Evolutionary conservation across 2,888 invertebrate genomes (phyloP), one percentile per base, ranked within the genome.

Genomic region (Agrilus cyanescens): DNA sequence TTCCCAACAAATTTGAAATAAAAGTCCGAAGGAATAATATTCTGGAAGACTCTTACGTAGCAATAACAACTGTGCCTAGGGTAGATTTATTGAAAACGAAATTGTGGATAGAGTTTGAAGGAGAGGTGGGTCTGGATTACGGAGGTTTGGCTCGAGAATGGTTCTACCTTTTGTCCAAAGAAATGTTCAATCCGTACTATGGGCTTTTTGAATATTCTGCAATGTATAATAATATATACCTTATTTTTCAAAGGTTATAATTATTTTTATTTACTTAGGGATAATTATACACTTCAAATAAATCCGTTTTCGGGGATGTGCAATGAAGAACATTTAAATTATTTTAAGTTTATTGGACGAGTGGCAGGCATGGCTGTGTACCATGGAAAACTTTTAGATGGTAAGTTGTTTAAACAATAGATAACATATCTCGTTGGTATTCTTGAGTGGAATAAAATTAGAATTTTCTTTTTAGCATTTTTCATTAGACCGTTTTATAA

Each of bases 161-260:
- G 95, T 98, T 98, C 74, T 98, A 95, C 74, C 76, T 97, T 18
- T 72, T 98, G 10, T 97, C 96, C 1, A 95, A 95, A 68, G 97
- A 98, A 74, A 96, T 98, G 94, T 98, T 98, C 71, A 98, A 98
- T 74, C 98, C 98, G 0, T 98, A 97, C 68, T 98, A 98, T 70
- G 97, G 97, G 0, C 76, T 98, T 41, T 98, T 98, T 72, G 97
- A 98, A 70, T 98, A 98, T 74, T 96, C 96, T 1, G 97, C 97
- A 4, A 95, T 95, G 96, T 85, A 69, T 75, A 82, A 75, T 39
- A 45, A 12, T 33, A 8, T 33, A 12, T 32, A 37, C 37, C 7
- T 37, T 12, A 13, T 4, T 18, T 29, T 25, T 29, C 34, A 20
- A 29, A 32, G 12, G 39, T 34, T 25, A 25, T 12, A 30, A 16